Base-by-base conservation (phyloP, 2,888 invertebrate species). In the Macrophya annulata region DNA sequence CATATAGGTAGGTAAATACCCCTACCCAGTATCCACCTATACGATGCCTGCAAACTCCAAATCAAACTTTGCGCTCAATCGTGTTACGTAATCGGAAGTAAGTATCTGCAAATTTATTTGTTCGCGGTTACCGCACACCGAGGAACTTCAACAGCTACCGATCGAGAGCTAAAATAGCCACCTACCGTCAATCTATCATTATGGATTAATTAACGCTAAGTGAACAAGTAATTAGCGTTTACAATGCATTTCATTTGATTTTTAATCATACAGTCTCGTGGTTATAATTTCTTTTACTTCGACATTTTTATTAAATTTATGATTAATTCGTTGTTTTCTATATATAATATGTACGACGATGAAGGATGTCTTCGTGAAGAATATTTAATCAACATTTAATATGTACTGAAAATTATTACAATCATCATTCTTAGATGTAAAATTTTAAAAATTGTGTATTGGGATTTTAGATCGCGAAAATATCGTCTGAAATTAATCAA, bases 241-340 rank as follows among this genome's bases (percentile, higher is more conserved):
- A 9, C n/a, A 48, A 25, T 43, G n/a, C 25, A 48, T 74, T 74
- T 43, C 31, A 15, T 48, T 77, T 77, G 48, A 51, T 21, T 77
- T 51, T 48, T 21, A 74, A 48, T 31, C 25, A 31, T 12, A 48
- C 48, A 31, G 65, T 65, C 48, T 15, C 65, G 15, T 65, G 4
- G 31, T 6, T 25, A 31, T 12, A 31, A 31, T 12, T 65, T 31
- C 31, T 65, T 6, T 65, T 12, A 31, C 21, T 59, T 65, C 0
- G 9, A 25, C 9, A 31, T 65, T 10, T 62, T 62, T 9, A 62
- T 62, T 10, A 31, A 25, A 65, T 31, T 65, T n/a, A n/a, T 65
- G 4, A 65, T 37, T 37, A 3, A 31, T 65, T 65, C 21, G 21
- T n/a, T n/a, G n/a, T n/a, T n/a, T n/a, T n/a, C n/a, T 59, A 9